phyloP scores from a whole-genome alignment of 2,888 invertebrate genomes.

The Scrobipalpa costella region DNA sequence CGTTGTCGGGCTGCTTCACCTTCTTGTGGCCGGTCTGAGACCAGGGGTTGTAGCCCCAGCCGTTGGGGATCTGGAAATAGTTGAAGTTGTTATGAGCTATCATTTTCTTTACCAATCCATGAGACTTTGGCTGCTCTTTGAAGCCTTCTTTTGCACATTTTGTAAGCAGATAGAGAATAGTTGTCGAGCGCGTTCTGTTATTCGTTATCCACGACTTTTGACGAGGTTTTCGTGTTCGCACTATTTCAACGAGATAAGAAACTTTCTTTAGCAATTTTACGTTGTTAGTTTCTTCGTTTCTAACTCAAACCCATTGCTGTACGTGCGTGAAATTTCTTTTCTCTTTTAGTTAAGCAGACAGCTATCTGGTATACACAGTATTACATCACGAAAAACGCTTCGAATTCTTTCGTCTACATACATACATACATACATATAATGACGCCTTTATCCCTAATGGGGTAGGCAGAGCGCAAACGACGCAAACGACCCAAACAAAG shows the following conservation, averaged over 20 bases:
- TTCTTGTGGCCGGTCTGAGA: constrained; percentile 95
- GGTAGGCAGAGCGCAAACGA: too few relatives aligned
- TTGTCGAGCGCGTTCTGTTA: too few relatives aligned
- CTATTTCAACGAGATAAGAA: not conserved
- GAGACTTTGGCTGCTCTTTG: not conserved
- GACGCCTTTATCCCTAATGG: too few relatives aligned
- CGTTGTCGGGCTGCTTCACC: constrained; percentile 92
- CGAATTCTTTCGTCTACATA: too few relatives aligned
- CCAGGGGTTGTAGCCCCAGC: constrained; percentile 94
- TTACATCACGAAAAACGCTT: too few relatives aligned
- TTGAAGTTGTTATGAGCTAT: not conserved
- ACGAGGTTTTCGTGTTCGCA: not conserved
- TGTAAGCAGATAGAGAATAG: too few relatives aligned
- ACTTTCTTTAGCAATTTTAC: not conserved
- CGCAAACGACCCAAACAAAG: too few relatives aligned
- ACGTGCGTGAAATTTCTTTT: not conserved
- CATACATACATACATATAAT: too few relatives aligned
- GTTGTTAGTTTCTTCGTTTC: not conserved
- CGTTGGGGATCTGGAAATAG: constrained; percentile 77
- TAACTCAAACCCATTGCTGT: too few relatives aligned
- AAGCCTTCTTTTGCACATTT: not conserved
- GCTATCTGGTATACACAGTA: too few relatives aligned
- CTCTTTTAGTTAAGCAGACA: too few relatives aligned
- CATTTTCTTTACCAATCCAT: not conserved
- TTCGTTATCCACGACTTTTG: too few relatives aligned